Evolutionary conservation across 2,888 invertebrate genomes (phyloP).

Genomic region (Lycaena phlaeas): DNA sequence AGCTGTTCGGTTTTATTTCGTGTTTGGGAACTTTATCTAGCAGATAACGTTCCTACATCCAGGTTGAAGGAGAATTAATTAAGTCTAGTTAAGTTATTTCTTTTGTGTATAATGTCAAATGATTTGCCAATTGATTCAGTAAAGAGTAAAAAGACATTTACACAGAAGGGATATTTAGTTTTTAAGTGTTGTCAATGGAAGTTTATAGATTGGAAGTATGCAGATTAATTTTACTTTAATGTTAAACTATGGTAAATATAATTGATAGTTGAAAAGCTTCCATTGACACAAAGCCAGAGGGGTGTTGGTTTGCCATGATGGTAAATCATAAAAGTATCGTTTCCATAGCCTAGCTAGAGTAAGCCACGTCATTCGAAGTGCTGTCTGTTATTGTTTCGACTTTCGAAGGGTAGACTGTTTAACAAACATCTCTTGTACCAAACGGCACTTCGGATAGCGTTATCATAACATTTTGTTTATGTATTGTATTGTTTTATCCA

Average conservation of each 20-base stretch:
- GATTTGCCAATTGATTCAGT: constrained; percentile 9
- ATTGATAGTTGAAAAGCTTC: constrained; percentile 56
- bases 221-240: no score
- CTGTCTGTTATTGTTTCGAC: constrained; percentile 55
- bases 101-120: constrained; percentile 16
- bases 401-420: constrained; percentile 59
- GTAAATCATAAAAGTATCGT: constrained; percentile 65
- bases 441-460: constrained; percentile 66
- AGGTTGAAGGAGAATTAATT: constrained; percentile 14
- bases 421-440: constrained; percentile 59
- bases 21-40: constrained; percentile 26
- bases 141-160: constrained; percentile 20
- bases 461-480: constrained; percentile 69
- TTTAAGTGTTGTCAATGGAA: constrained; percentile 61
- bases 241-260: no score
- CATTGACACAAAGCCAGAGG: constrained; percentile 68
- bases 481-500: constrained; percentile 29
- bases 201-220: constrained; percentile 39
- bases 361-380: constrained; percentile 45
- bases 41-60: constrained; percentile 29
- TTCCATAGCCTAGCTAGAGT: constrained; percentile 58
- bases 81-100: constrained; percentile 20
- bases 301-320: constrained; percentile 68
- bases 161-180: constrained; percentile 54
- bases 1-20: constrained; percentile 14